Evolutionary conservation across 1,140 invertebrate genomes (phyloP).

Genomic region (Drosophila busckii): DNA sequence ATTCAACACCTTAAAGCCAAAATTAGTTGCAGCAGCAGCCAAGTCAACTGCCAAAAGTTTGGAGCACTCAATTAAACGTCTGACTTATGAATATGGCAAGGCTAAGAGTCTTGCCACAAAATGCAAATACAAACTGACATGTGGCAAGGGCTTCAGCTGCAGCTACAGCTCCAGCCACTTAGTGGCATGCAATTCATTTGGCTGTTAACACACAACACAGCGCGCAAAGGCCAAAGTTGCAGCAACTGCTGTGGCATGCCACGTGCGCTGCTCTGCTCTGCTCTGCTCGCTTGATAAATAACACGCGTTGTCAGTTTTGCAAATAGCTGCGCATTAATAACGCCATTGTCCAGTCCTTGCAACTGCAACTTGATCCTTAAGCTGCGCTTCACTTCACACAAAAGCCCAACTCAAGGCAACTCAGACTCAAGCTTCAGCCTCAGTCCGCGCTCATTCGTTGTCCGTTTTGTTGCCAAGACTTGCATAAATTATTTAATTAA

Average conservation of each 20-base stretch:
- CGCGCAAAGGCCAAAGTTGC: not conserved
- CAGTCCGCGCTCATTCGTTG: not conserved
- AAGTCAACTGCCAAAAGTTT: too few species aligned
- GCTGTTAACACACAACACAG: constrained; percentile 44
- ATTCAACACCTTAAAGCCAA: too few species aligned
- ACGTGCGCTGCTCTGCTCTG: constrained; percentile 29
- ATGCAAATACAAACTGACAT: constrained; percentile 34
- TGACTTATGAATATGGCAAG: too few species aligned
- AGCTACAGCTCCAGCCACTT: constrained; percentile 42
- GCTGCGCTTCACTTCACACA: too few species aligned
- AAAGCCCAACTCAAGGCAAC: too few species aligned
- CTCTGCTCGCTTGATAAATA: constrained; percentile 65
- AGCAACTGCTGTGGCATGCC: constrained; percentile 42
- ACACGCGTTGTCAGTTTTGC: constrained; percentile 57
- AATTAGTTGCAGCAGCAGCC: too few species aligned
- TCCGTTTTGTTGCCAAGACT: not conserved
- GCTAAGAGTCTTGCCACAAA: too few species aligned
- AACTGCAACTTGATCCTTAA: too few species aligned
- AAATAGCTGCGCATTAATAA: constrained; percentile 63
- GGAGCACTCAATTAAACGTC: too few species aligned
- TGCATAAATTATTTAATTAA: constrained; percentile 30
- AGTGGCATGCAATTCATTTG: constrained; percentile 54
- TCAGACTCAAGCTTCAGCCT: not conserved
- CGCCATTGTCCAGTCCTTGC: too few species aligned
- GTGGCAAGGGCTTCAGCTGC: constrained; percentile 1